Conservation (phyloP, 2,888 invertebrate genomes). For the Diloba caeruleocephala region DNA sequence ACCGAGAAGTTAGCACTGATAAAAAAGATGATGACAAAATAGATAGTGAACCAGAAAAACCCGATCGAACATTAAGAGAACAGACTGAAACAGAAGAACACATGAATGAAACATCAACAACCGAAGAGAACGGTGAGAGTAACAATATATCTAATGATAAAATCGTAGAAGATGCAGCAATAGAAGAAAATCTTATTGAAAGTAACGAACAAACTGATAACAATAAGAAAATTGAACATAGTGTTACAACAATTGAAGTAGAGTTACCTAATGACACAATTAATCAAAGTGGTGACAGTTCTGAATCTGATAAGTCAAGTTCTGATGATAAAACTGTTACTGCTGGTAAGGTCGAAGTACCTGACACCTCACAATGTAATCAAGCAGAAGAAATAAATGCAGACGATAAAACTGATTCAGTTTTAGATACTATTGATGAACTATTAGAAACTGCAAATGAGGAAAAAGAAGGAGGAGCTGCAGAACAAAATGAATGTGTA, state of each 20-base stretch:
- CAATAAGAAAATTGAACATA: constrained; percentile 8
- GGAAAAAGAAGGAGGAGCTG: constrained; percentile 10
- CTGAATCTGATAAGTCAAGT: constrained; percentile 9
- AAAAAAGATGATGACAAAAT: constrained; percentile 1
- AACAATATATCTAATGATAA: constrained; percentile 8
- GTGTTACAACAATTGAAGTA: constrained; percentile 5
- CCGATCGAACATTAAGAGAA: constrained; percentile 6
- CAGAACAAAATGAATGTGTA: constrained; percentile 19
- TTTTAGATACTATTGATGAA: constrained; percentile 46
- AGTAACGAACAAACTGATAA: constrained; percentile 9
- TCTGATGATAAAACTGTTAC: constrained; percentile 4
- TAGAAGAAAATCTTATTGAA: constrained; percentile 29
- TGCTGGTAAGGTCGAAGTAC: constrained; percentile 16
- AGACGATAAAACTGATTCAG: constrained; percentile 39
- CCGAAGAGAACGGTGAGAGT: not conserved
- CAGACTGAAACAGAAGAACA: constrained; percentile 17
- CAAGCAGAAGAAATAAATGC: constrained; percentile 15
- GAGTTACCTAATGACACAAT: not conserved
- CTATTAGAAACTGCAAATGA: constrained; percentile 33
- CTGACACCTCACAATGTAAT: constrained; percentile 32
- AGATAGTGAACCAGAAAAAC: constrained; percentile 3
- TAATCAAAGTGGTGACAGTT: not conserved
- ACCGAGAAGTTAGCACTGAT: constrained; percentile 2
- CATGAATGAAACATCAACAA: constrained; percentile 6
- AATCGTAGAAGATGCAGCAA: constrained; percentile 11